Percentiles rank a stretch among this genome's conserved stretches.
These are phyloP conservation scores for Denticeps clupeoides DNA, from an alignment of 2,797 vertebrate species.

Conservation along the genomic window DNA sequence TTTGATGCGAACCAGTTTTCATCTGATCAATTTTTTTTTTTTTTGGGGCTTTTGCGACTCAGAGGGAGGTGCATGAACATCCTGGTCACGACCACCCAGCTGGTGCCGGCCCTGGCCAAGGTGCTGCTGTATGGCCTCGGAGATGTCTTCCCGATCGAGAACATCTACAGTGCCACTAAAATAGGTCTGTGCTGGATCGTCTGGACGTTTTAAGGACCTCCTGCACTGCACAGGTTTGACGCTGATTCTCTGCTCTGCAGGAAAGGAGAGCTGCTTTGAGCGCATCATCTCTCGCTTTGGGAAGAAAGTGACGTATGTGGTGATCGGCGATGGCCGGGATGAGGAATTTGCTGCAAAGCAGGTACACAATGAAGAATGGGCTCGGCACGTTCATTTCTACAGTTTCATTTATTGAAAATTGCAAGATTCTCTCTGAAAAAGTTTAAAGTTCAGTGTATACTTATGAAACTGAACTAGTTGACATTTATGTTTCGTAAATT, in stretches of 20 bases:
- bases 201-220: no score
- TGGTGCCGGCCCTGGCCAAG: slow-evolving; percentile 94
- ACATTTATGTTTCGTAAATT: no score
- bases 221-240: background rate
- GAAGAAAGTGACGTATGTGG: slow-evolving; percentile 95
- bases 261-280: slow-evolving; percentile 96
- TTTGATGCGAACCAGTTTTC: no score
- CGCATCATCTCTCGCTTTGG: slow-evolving; percentile 91
- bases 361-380: no score
- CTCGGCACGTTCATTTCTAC: no score
- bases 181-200: slow-evolving; percentile 61
- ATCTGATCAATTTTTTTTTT: background rate
- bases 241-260: slow-evolving; percentile 39
- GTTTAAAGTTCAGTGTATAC: no score
- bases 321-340: slow-evolving; percentile 93
- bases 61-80: slow-evolving; percentile 95
- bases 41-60: slow-evolving; percentile 13
- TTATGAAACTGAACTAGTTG: no score
- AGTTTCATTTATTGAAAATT: no score
- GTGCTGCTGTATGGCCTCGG: slow-evolving; percentile 91
- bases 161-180: slow-evolving; percentile 98
- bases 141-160: slow-evolving; percentile 90
- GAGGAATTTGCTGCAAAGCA: slow-evolving; percentile 96
- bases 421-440: no score
- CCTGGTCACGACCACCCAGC: slow-evolving; percentile 92